Evolutionary conservation across 2,113 vertebrate species (phyloP), one percentile per base, ranked within the genome.

Genomic region (Aspidoscelis tigris): DNA sequence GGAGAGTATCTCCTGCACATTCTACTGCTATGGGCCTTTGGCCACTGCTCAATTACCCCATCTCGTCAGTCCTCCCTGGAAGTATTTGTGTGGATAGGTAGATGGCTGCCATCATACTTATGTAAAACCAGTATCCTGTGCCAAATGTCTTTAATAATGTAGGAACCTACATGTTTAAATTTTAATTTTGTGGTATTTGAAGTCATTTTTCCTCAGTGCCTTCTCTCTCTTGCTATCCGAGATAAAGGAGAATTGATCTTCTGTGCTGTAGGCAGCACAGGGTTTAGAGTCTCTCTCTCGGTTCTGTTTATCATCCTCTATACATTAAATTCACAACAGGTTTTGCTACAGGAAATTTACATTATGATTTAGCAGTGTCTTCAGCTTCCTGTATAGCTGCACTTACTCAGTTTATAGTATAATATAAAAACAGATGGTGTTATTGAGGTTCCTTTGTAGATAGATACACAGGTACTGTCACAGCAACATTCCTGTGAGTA

Each of bases 211-310:
- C 81, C 85, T 89, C 4, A 65, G 7, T 44, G 80, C 71, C 58
- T 90, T 7, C 64, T 75, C 84, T 65, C 84, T 91, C 82, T 88
- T 88, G 88, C 78, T 7, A 92, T 88, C 84, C 82, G 84, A 86
- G 64, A 78, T 65, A 90, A 89, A 84, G 72, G 65, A 80, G 81
- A 61, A n/a, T 68, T 86, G 33, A 86, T 88, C 71, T 86, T 87
- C 86, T 92, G 89, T 90, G 87, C 61, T 92, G 86, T 83, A 84
- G 74, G 47, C 84, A 85, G 77, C 71, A 68, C 87, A 86, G 16
- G 90, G 87, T 69, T 85, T 84, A 41, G 10, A 74, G 70, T 55
- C 33, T 0, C 76, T 68, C 78, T n/a, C 64, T 70, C 11, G 18
- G 12, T 68, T 84, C 68, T 84, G 69, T 82, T 78, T 82, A 16